Conservation (phyloP, 2,888 invertebrate genomes). For the Machimus rusticus region DNA sequence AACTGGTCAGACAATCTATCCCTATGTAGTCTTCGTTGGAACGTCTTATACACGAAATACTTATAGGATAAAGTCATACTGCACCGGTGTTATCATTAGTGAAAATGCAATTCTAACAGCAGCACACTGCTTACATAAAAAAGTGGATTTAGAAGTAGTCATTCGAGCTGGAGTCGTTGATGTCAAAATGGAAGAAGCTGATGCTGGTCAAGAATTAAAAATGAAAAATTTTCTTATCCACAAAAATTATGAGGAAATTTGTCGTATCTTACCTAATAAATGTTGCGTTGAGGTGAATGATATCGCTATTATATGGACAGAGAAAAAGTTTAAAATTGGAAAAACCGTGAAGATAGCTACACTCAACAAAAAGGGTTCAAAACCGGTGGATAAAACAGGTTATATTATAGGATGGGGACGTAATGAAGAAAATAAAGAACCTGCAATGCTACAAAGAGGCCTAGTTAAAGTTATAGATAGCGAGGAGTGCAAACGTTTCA, state of each 20-base stretch:
- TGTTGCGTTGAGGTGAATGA: neutral
- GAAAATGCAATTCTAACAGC: neutral
- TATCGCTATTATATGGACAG: neutral
- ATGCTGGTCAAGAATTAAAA: neutral
- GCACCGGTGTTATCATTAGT: neutral
- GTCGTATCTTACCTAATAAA: neutral
- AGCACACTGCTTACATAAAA: neutral
- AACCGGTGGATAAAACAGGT: neutral
- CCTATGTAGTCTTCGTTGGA: neutral
- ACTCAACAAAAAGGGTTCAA: neutral
- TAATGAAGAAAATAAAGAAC: neutral
- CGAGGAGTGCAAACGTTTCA: neutral
- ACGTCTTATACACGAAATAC: neutral
- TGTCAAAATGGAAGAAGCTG: neutral
- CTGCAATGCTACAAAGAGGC: neutral
- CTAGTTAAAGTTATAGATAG: neutral
- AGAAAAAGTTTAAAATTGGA: neutral
- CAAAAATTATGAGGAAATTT: neutral
- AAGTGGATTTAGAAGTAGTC: neutral
- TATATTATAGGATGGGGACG: neutral
- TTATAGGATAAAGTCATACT: neutral
- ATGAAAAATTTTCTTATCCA: neutral
- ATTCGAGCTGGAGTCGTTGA: neutral
- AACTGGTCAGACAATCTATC: neutral
- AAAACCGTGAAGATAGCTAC: neutral